Conservation (phyloP, 2,113 vertebrate species). For the human region DNA sequence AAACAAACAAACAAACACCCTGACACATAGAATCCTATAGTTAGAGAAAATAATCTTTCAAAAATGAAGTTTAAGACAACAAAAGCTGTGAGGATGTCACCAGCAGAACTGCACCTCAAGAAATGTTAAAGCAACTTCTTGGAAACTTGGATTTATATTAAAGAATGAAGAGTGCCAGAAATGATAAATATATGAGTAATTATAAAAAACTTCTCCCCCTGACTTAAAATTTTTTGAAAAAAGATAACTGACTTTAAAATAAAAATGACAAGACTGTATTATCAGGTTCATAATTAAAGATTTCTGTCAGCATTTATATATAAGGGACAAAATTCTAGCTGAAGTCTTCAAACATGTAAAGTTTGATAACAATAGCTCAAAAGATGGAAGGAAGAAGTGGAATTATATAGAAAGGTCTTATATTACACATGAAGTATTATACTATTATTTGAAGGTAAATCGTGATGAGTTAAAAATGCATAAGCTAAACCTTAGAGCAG, state of each 20-base stretch:
- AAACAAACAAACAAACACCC: too few relatives aligned
- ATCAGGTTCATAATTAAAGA: constrained; percentile 20
- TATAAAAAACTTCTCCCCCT: neutral
- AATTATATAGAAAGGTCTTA: constrained; percentile 7
- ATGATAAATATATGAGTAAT: neutral
- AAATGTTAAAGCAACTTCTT: constrained; percentile 38
- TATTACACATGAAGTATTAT: neutral
- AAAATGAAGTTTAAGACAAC: constrained; percentile 46
- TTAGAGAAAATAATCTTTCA: constrained; percentile 51
- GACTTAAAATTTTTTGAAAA: neutral
- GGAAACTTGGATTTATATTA: constrained; percentile 36
- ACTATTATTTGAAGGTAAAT: constrained; percentile 32
- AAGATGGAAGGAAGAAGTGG: neutral
- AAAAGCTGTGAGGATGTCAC: constrained; percentile 14
- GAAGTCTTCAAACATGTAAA: constrained; percentile 42
- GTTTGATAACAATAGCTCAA: constrained; percentile 11
- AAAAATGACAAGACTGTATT: neutral
- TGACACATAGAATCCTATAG: constrained; percentile 10
- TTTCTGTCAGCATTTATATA: constrained; percentile 34
- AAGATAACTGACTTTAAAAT: constrained; percentile 31
- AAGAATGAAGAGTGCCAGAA: constrained; percentile 28
- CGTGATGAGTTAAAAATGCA: neutral
- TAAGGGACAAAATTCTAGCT: constrained; percentile 55
- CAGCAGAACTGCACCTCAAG: neutral
- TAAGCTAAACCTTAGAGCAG: neutral